Base-by-base conservation (phyloP, 2,888 invertebrate genomes). In the Scrobipalpa costella region DNA sequence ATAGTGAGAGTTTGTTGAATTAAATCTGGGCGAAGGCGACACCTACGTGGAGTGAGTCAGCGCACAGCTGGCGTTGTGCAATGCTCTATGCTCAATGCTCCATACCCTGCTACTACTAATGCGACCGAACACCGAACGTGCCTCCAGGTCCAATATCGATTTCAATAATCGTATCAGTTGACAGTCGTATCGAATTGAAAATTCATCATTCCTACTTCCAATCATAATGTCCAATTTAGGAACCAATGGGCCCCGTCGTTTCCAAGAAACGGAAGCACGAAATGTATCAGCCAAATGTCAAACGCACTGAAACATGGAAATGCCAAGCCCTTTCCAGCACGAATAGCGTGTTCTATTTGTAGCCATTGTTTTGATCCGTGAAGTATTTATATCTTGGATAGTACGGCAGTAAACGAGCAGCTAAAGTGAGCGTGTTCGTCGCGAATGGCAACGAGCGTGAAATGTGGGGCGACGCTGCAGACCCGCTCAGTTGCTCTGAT, bases 401-500 rank as follows among this genome's bases (percentile, higher is more conserved):
- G 71, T 67, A 71, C 67, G 69, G 69, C 63, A 62, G 69, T 71
- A 70, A 74, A 70, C 70, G 64, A 65, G 60, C 72, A 73, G 71
- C 71, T 68, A 71, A 79, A 79, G 73, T 75, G 71, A 79, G 75
- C 78, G 73, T 76, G 75, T 75, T 81, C 76, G 76, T 74, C 75
- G 77, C 79, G 79, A 82, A 83, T 81, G 78, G 80, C 79, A 83
- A 77, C 79, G 73, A 81, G 81, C 83, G 83, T 84, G 79, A 85
- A 88, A 89, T 88, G 85, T 87, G 84, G 86, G 81, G 79, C 84
- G 82, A 81, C 83, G 81, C 80, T 82, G 81, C 81, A 84, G 81
- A 86, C 79, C 81, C 84, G 79, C 34, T 34, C 5, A 44, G 44
- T 15, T n/a, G 15, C 77, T 84, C 83, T 77, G 85, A 89, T 89